Base-by-base conservation (phyloP, 2,888 invertebrate species). In the Pachliopta kotzebuea region DNA sequence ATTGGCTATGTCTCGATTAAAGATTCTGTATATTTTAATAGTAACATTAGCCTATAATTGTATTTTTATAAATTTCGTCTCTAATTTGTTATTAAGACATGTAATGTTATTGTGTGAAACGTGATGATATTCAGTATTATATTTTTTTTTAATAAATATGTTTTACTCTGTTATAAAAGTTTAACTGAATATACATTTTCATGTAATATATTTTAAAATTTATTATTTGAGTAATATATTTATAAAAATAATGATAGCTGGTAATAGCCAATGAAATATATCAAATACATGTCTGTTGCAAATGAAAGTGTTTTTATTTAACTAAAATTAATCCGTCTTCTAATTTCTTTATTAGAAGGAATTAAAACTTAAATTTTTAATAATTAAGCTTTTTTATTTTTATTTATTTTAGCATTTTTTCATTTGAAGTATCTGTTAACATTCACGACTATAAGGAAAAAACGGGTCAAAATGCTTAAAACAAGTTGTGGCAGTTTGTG, bases 91-190 rank as follows among this genome's bases (percentile, higher is more conserved):
- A 49, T 20, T 49, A 61, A 20, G 17, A 49, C 18, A 53, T 60
- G 21, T 45, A 23, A 42, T 55, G 14, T 45, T 29, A 11, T 2
- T 53, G 17, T n/a, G 45, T 9, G 29, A 31, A 53, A 55, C 49
- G 65, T 65, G 65, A 65, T 65, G 52, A 56, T 49, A 54, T 57
- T 21, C 65, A 65, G 65, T 65, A 65, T 65, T 65, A 65, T 45
- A 14, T 56, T 60, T 60, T 23, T 64, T 56, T 64, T 56, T 49
- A 56, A 60, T 64, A 64, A 37, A 20, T 45, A 57, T 17, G 24
- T 62, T 57, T 58, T 45, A 18, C 20, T 23, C 26, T 42, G 53
- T 61, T 6, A 60, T 56, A 56, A 26, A 57, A 45, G 14, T 21
- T 20, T 18, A 11, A 53, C 63, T 20, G n/a, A 37, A 50, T 37